Conservation (phyloP, 2,797 vertebrate genomes). For the Tarsius wallacei region DNA sequence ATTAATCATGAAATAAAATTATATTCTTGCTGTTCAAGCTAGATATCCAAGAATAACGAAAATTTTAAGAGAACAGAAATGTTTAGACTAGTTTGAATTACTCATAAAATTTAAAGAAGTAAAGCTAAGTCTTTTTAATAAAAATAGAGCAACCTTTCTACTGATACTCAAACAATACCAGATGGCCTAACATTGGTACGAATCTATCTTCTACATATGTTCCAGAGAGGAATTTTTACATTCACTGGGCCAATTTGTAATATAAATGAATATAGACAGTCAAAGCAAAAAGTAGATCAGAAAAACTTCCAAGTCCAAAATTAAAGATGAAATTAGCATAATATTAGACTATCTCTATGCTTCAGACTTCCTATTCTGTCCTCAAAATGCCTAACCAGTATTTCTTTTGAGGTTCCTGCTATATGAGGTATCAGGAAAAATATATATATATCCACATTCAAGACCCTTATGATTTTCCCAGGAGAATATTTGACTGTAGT, state of each 20-base stretch:
- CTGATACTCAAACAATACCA: conserved; percentile 66
- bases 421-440: conserved; percentile 46
- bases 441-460: background rate
- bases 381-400: background rate
- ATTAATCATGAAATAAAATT: conserved; percentile 78
- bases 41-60: conserved; percentile 79
- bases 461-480: conserved; percentile 46
- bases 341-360: conserved; percentile 1
- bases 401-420: background rate
- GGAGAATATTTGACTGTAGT: conserved; percentile 35
- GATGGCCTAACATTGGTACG: conserved; percentile 6
- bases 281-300: conserved; percentile 43
- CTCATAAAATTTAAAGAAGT: conserved; percentile 72
- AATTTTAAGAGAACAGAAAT: conserved; percentile 67
- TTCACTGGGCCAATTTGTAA: conserved; percentile 49
- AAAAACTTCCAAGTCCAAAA: conserved; percentile 40
- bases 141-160: conserved; percentile 64
- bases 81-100: conserved; percentile 66
- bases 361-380: conserved; percentile 45
- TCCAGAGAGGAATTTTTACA: conserved; percentile 38
- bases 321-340: conserved; percentile 71
- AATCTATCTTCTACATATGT: background rate
- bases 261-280: conserved; percentile 46
- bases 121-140: conserved; percentile 76
- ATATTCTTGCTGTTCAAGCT: conserved; percentile 66